Evolutionary conservation across 2,113 vertebrate genomes (phyloP).

Genomic region (Caranx melampygus): DNA sequence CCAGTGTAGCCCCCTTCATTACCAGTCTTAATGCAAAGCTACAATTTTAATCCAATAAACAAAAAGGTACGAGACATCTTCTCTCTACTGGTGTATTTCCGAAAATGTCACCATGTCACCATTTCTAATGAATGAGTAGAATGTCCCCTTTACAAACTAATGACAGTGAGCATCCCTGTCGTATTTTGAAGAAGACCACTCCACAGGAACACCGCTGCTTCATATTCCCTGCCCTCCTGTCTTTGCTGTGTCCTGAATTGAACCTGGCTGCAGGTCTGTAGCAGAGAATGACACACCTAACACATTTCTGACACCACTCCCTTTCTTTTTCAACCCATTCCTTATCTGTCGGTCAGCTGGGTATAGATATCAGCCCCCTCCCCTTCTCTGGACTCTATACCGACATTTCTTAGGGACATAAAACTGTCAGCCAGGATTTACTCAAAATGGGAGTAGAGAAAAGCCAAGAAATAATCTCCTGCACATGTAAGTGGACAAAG

Average conservation of each 20-base stretch:
- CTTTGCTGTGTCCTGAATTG: constrained; percentile 36
- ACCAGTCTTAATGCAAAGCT: neutral
- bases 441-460: constrained; percentile 69
- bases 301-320: constrained; percentile 51
- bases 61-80: no score
- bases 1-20: no score
- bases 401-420: constrained; percentile 85
- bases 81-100: no score
- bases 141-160: neutral
- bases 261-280: constrained; percentile 26
- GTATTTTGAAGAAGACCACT: neutral
- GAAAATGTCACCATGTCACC: no score
- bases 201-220: neutral
- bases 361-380: constrained; percentile 86
- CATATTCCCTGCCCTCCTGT: neutral
- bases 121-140: no score
- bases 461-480: constrained; percentile 73
- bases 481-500: constrained; percentile 75
- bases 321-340: constrained; percentile 40
- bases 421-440: constrained; percentile 89
- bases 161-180: neutral
- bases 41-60: neutral
- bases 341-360: constrained; percentile 81
- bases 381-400: constrained; percentile 77
- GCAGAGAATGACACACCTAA: constrained; percentile 28